These are phyloP conservation scores for Augochlora pura DNA, from an alignment of 1,140 invertebrate species.

Conservation along the genomic window DNA sequence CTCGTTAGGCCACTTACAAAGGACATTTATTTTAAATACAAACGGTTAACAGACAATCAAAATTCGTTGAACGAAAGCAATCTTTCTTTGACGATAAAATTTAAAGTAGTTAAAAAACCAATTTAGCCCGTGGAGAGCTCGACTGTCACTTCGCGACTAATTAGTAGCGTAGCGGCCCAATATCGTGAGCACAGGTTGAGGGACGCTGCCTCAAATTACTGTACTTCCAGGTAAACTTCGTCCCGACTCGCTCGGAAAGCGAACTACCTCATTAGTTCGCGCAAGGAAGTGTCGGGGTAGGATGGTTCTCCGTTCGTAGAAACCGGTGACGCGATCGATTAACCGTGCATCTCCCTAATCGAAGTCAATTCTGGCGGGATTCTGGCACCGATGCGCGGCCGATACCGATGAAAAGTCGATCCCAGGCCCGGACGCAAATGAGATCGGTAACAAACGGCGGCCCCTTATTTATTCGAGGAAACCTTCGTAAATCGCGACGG, in stretches of 20 bases:
- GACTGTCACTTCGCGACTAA: too few species aligned
- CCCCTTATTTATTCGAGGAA: constrained; percentile 43
- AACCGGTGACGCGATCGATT: constrained; percentile 13
- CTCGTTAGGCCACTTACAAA: too few species aligned
- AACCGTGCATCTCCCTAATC: background rate
- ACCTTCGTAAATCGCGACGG: constrained; percentile 39
- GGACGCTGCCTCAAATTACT: background rate
- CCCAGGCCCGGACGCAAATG: constrained; percentile 11
- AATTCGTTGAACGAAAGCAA: too few species aligned
- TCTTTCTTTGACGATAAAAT: too few species aligned
- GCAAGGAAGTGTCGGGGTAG: background rate
- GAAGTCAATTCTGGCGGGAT: background rate
- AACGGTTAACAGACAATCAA: too few species aligned
- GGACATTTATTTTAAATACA: too few species aligned
- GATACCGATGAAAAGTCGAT: constrained; percentile 18
- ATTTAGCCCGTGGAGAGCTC: too few species aligned
- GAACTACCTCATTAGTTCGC: constrained; percentile 4
- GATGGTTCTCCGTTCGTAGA: background rate
- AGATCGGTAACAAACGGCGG: constrained; percentile 20
- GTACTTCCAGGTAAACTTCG: background rate
- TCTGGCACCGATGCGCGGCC: background rate
- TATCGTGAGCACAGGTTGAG: too few species aligned
- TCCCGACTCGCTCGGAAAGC: background rate
- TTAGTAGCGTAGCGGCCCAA: too few species aligned
- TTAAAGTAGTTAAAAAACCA: too few species aligned